Evolutionary conservation across 2,888 invertebrate species (phyloP).

Genomic region (Ditylenchus weischeri): DNA sequence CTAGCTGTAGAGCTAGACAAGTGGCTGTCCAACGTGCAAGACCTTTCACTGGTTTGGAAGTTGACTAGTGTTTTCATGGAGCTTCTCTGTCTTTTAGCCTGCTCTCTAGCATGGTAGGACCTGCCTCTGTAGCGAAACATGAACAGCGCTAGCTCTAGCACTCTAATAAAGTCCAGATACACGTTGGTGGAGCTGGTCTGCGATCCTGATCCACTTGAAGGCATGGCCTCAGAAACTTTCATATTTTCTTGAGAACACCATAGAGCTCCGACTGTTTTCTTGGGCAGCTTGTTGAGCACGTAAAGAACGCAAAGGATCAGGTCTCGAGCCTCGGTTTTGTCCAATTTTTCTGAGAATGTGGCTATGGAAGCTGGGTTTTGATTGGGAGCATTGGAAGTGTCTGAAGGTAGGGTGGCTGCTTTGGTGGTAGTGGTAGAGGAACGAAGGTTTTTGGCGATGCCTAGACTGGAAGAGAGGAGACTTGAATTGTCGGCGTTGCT

Average conservation of each 20-base stretch:
- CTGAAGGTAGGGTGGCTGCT: conserved; percentile 18
- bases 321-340: conserved; percentile 60
- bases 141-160: conserved; percentile 48
- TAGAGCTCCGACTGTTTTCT: conserved; percentile 60
- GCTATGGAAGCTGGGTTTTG: conserved; percentile 12
- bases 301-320: conserved; percentile 68
- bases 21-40: conserved; percentile 23
- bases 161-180: conserved; percentile 35
- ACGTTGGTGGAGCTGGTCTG: conserved; percentile 12
- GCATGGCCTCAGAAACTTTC: background rate
- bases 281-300: conserved; percentile 82
- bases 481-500: conserved; percentile 1
- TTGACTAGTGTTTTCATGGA: conserved; percentile 14
- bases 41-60: conserved; percentile 18
- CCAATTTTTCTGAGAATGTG: conserved; percentile 50
- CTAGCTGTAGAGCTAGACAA: conserved; percentile 11
- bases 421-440: conserved; percentile 9
- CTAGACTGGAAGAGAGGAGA: background rate
- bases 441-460: background rate
- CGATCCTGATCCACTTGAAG: too few species aligned
- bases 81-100: conserved; percentile 22
- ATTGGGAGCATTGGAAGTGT: conserved; percentile 7
- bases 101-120: conserved; percentile 20
- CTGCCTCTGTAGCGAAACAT: conserved; percentile 45
- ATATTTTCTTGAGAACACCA: conserved; percentile 32